Evolutionary conservation across 2,113 vertebrate species (phyloP).

Genomic region (Grantiella picta): DNA sequence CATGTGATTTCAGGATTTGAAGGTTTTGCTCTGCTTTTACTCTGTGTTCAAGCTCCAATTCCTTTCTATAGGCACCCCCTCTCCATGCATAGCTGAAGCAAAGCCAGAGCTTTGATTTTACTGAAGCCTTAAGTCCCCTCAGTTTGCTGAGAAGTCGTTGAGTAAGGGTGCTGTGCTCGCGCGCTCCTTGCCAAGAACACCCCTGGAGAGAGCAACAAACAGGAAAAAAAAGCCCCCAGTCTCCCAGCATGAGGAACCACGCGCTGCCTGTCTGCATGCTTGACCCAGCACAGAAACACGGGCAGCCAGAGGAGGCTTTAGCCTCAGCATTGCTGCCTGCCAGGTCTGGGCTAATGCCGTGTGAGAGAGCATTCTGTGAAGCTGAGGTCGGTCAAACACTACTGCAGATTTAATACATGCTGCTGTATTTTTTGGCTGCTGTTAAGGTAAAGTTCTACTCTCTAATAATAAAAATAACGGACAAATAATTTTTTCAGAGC

Average conservation of each 20-base stretch:
- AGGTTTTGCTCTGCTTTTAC: neutral
- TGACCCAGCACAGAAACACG: neutral
- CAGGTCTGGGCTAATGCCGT: neutral
- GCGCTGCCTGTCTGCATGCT: neutral
- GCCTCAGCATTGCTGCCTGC: neutral
- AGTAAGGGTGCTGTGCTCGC: rapidly evolving
- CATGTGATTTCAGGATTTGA: slow-evolving; percentile 33
- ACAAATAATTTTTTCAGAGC: neutral
- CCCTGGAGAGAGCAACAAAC: neutral
- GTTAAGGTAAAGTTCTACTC: neutral
- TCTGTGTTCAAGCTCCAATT: slow-evolving; percentile 31
- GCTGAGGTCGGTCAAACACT: neutral
- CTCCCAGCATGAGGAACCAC: neutral
- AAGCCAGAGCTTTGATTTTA: slow-evolving; percentile 5
- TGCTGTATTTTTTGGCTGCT: neutral
- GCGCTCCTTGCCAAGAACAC: neutral
- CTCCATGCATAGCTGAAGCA: neutral
- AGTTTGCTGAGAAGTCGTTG: neutral
- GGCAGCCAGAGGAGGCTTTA: neutral
- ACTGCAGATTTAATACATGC: rapidly evolving
- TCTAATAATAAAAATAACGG: neutral
- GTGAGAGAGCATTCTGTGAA: neutral
- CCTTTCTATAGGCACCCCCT: neutral
- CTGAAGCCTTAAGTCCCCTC: neutral
- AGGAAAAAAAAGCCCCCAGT: rapidly evolving